Evolutionary conservation across 2,113 vertebrate species (phyloP).

Genomic region (Paralichthys olivaceus): DNA sequence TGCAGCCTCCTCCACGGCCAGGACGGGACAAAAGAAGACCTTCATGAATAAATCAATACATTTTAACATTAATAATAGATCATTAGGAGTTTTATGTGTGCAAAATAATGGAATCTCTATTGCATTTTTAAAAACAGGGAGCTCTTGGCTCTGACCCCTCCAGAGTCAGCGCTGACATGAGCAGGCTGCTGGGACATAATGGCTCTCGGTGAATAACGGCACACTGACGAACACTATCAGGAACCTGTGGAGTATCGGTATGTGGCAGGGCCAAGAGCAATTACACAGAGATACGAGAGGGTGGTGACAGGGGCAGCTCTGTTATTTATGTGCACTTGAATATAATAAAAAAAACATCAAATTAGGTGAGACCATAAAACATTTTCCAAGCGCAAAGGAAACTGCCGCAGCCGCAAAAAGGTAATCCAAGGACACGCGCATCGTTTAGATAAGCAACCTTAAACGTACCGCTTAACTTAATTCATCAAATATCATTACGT

Average conservation of each 20-base stretch:
- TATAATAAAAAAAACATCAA: background rate
- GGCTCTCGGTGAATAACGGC: slow-evolving; percentile 41
- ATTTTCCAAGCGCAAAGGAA: background rate
- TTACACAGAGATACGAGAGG: background rate
- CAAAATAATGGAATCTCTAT: slow-evolving; percentile 75
- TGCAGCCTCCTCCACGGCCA: slow-evolving; percentile 26
- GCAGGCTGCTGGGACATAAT: slow-evolving; percentile 53
- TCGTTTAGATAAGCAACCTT: background rate
- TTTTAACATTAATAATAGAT: slow-evolving; percentile 80
- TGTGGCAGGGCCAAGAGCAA: background rate
- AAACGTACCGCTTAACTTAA: no score
- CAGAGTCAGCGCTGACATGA: slow-evolving; percentile 50
- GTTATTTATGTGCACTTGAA: background rate
- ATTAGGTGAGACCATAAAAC: no score
- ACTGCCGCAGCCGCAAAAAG: background rate
- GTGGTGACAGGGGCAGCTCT: background rate
- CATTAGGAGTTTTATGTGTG: slow-evolving; percentile 71
- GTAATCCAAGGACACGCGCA: background rate
- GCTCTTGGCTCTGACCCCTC: slow-evolving; percentile 61
- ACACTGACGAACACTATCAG: background rate
- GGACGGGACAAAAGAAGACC: slow-evolving; percentile 65
- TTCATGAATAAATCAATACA: slow-evolving; percentile 76
- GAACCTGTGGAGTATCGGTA: slow-evolving; percentile 15
- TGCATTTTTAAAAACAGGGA: slow-evolving; percentile 74
- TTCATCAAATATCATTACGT: no score